phyloP scores from a whole-genome alignment of 2,888 invertebrate species.

The Julus scandinavius region DNA sequence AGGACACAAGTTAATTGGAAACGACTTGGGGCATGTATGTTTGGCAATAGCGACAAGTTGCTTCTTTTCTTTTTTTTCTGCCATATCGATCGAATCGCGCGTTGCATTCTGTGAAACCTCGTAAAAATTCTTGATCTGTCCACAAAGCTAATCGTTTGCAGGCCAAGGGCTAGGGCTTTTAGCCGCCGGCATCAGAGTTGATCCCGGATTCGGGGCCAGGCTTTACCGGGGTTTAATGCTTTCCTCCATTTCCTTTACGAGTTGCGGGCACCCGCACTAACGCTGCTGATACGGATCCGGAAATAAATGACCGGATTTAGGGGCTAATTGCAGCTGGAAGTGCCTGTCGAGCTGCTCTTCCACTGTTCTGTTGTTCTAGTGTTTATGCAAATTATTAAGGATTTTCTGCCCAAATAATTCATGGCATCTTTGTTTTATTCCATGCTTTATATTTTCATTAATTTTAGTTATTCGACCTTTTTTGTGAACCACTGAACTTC shows the following conservation, averaged over 20 bases:
- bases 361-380: no score
- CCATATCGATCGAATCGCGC: neutral
- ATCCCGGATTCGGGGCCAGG: constrained; percentile 5
- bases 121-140: constrained; percentile 13
- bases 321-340: neutral
- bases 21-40: no score
- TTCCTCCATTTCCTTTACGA: neutral
- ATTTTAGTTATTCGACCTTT: no score
- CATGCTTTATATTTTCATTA: no score
- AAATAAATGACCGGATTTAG: constrained; percentile 24
- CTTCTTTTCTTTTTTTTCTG: no score
- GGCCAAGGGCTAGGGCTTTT: neutral
- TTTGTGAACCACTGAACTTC: no score
- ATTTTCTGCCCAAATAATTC: no score
- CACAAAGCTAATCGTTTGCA: neutral
- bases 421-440: no score
- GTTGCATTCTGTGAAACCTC: neutral
- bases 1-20: no score
- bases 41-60: no score
- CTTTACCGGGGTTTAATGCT: constrained; percentile 3
- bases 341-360: neutral
- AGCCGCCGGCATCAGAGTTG: constrained; percentile 14
- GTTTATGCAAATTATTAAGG: no score
- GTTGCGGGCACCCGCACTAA: neutral
- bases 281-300: constrained; percentile 31